A percentile compares a stretch with the other conserved stretches of the same genome.
phyloP scores from a whole-genome alignment of 2,113 vertebrate genomes.

The Casuarius casuarius region DNA sequence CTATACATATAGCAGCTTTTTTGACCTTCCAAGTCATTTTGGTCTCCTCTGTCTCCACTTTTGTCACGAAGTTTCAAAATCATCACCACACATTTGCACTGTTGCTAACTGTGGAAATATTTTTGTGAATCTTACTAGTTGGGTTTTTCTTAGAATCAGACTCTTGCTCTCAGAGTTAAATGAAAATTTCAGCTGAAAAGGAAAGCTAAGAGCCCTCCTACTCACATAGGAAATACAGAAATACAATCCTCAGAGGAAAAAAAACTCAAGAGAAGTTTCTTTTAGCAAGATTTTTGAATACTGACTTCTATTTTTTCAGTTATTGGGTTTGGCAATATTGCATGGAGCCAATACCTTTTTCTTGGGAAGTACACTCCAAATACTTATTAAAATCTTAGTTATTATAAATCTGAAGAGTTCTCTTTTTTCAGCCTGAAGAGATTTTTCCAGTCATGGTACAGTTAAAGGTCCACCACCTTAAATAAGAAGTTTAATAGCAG shows the following conservation, averaged over 20 bases:
- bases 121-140: not conserved
- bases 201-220: not conserved
- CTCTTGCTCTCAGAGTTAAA: not conserved
- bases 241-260: not conserved
- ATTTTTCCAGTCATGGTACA: not conserved
- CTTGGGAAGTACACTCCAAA: not conserved
- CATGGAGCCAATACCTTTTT: not conserved
- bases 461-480: not conserved
- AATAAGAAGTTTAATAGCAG: not conserved
- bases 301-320: not conserved
- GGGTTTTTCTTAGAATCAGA: not conserved
- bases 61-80: not conserved
- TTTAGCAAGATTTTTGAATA: not conserved
- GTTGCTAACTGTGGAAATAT: not conserved
- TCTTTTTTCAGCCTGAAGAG: not conserved
- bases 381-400: not conserved
- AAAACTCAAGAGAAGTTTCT: not conserved
- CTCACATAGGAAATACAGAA: not conserved
- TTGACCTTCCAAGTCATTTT: not conserved
- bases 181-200: not conserved
- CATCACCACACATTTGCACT: not conserved
- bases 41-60: not conserved
- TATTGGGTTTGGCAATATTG: not conserved
- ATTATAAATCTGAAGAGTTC: not conserved
- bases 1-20: not conserved